Base-by-base conservation (phyloP, 2,888 invertebrate genomes). In the Amphipoea lucens region DNA sequence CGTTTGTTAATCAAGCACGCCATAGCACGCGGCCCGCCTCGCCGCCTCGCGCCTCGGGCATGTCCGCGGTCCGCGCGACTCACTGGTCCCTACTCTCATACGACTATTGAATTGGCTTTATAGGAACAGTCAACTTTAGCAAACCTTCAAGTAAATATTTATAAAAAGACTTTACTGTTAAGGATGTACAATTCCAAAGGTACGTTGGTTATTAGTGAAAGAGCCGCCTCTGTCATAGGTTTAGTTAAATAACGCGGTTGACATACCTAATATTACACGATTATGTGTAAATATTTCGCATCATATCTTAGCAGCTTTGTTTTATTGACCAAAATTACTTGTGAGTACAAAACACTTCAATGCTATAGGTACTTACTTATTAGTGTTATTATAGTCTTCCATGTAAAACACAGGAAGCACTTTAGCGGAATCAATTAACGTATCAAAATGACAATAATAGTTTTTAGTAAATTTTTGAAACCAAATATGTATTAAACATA, bases 1-100 rank as follows among this genome's bases (percentile, higher is more conserved):
- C 87, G 87, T 90, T 90, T 90, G 91, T 92, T 93, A 87, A 90
- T 90, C 87, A 87, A 87, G 89, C 87, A 88, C 90, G 90, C 90
- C 87, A 93, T 93, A 90, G 78, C 88, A 84, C 78, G 87, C 85
- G 85, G 79, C 67, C 82, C 83, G 80, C 67, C 75, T 42, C 66
- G 20, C 89, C 67, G 74, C 54, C 40, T 71, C 20, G 90, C 67
- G 74, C 71, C 40, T 71, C 20, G 4, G 45, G n/a, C 57, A 66
- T n/a, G 23, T 17, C 20, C 42, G 51, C 14, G 14, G 51, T 23
- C n/a, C 42, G 60, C 4, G 45, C 29, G 23, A 4, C 76, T 72
- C 79, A 75, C 45, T 81, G 74, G 36, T 54, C 60, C 75, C 74
- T 84, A 62, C 74, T 75, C 62, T 66, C 65, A 60, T 60, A 60